Evolutionary conservation across 2,113 vertebrate species (phyloP).

Genomic region (Erythrolamprus reginae): DNA sequence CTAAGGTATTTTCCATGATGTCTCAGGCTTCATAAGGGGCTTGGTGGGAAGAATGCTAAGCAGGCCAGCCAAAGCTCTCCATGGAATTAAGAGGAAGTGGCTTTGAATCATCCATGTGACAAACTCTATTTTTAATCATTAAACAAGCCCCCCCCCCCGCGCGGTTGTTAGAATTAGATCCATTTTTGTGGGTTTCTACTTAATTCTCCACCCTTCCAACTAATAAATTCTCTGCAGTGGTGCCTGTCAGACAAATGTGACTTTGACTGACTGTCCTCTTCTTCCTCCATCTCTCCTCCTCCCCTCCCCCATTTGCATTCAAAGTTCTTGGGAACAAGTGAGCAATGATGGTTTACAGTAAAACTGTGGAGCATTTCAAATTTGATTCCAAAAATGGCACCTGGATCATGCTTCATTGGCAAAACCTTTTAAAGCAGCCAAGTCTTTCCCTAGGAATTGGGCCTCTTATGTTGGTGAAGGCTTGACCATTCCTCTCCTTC

Average conservation of each 20-base stretch:
- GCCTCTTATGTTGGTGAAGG: not conserved
- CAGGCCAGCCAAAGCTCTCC: too few relatives aligned
- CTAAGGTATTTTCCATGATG: too few relatives aligned
- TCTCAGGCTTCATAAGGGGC: not conserved
- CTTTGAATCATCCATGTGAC: not conserved
- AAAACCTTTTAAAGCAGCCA: not conserved
- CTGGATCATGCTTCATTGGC: fast-evolving
- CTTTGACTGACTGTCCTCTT: not conserved
- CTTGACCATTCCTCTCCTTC: not conserved
- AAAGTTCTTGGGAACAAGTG: not conserved
- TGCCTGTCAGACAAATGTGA: too few relatives aligned
- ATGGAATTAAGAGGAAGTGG: not conserved
- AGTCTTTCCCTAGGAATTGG: not conserved
- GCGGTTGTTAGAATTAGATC: not conserved
- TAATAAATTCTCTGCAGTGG: too few relatives aligned
- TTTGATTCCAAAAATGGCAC: not conserved
- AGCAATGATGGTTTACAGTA: not conserved
- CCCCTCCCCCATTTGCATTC: not conserved
- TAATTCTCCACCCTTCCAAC: not conserved
- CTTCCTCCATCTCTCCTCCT: not conserved
- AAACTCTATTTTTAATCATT: not conserved
- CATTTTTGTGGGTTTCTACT: not conserved
- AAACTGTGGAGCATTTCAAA: not conserved
- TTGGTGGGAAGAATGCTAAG: too few relatives aligned
- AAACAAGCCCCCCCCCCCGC: too few relatives aligned